phyloP scores from a whole-genome alignment of 2,888 invertebrate species.

The Himalopsyche kuldschensis region DNA sequence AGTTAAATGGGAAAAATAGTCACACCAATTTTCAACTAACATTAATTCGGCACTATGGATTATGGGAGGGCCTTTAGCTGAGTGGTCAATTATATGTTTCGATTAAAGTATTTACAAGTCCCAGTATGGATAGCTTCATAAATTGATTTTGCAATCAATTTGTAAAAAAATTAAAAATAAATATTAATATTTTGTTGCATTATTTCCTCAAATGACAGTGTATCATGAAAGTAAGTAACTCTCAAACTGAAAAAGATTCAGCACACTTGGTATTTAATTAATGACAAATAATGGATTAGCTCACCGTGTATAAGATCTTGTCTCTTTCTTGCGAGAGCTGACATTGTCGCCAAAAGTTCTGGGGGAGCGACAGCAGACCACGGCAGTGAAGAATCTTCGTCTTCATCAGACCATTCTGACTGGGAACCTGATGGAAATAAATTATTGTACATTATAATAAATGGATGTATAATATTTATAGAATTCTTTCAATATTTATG shows the following conservation, averaged over 20 bases:
- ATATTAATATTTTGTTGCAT: too few species aligned
- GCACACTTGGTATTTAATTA: background rate
- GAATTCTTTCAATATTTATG: background rate
- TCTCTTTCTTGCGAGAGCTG: conserved; percentile 50
- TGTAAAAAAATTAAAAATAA: too few species aligned
- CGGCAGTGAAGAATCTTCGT: conserved; percentile 53
- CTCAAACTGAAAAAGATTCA: background rate
- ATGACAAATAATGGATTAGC: conserved; percentile 26
- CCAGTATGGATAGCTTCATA: too few species aligned
- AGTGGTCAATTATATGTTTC: too few species aligned
- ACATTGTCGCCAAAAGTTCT: conserved; percentile 49
- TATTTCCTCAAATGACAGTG: too few species aligned
- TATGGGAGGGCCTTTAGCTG: too few species aligned
- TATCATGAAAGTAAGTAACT: too few species aligned
- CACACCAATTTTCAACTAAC: too few species aligned
- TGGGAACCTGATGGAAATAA: conserved; percentile 47
- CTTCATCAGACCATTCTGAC: conserved; percentile 55
- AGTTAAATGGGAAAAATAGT: too few species aligned
- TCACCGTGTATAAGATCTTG: conserved; percentile 59
- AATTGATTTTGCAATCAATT: too few species aligned
- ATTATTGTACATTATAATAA: background rate
- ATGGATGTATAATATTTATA: background rate
- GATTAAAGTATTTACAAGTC: too few species aligned
- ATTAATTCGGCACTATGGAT: too few species aligned
- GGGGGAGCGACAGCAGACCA: conserved; percentile 56